Conservation (phyloP, 2,888 invertebrate species). For the Lingula anatina region DNA sequence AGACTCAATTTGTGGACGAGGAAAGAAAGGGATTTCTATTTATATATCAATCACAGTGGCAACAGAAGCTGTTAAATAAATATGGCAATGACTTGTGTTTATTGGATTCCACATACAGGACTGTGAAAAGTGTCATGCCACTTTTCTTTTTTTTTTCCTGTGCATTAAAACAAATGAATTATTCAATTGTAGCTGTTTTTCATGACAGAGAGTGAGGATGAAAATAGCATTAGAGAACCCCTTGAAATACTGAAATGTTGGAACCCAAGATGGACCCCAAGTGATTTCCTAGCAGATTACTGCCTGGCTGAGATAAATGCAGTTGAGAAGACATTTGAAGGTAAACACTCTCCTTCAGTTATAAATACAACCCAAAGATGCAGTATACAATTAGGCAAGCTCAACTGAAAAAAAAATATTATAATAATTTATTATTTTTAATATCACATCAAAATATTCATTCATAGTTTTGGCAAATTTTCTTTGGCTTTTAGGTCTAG, state of each 20-base stretch:
- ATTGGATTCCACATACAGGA: slow-evolving; percentile 14
- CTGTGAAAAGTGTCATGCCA: slow-evolving; percentile 14
- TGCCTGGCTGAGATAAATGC: too few relatives aligned
- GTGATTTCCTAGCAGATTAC: too few relatives aligned
- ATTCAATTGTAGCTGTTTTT: slow-evolving; percentile 11
- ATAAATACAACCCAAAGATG: background rate
- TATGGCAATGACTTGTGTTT: slow-evolving; percentile 15
- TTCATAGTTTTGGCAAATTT: background rate
- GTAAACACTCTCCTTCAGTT: too few relatives aligned
- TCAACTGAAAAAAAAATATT: too few relatives aligned
- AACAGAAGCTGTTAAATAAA: slow-evolving; percentile 8
- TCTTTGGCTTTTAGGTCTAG: slow-evolving; percentile 2
- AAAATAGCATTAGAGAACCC: slow-evolving; percentile 7
- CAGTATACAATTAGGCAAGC: too few relatives aligned
- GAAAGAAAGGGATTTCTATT: too few relatives aligned
- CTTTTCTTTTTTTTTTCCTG: slow-evolving; percentile 14
- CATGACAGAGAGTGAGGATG: slow-evolving; percentile 8
- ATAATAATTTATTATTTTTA: too few relatives aligned
- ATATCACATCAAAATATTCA: too few relatives aligned
- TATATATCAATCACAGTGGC: slow-evolving; percentile 10
- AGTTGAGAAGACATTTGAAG: too few relatives aligned
- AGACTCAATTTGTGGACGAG: too few relatives aligned
- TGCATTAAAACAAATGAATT: slow-evolving; percentile 14
- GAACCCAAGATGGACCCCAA: too few relatives aligned
- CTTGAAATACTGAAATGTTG: slow-evolving; percentile 7